Base-by-base conservation (phyloP, 2,113 vertebrate species). In the Astatotilapia flaviijosephi region DNA sequence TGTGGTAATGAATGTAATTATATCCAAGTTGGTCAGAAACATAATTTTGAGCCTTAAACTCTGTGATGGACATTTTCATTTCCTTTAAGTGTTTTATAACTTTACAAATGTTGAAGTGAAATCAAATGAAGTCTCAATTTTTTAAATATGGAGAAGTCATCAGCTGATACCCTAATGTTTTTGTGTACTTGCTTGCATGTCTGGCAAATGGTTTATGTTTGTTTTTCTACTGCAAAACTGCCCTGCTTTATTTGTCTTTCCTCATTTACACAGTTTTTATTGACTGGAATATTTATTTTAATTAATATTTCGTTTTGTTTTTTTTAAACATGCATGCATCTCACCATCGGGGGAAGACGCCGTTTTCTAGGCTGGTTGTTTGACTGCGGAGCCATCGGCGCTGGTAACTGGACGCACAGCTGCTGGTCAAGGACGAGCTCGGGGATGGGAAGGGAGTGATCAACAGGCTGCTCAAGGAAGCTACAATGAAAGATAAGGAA, bases 381-480 rank as follows among this genome's bases (percentile, higher is more conserved):
- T 99, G 98, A 91, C 98, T 99, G 88, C 99, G 98, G 28, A 98
- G 97, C 98, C 98, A 99, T 53, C 99, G 98, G 47, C 99, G 95
- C 94, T 99, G 98, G 96, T 99, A 99, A 90, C 99, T 99, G 95
- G 98, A 99, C 3, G 98, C 99, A 96, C 98, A 99, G 95, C 98
- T 99, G 95, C 98, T 98, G 89, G 97, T 99, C 73, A 99, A 95
- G 3, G 99, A 99, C 23, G 98, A 99, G 92, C 98, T 97, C 33
- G 99, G 99, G 0, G 99, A 99, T 0, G 98, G 98, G 91, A 99
- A 99, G 0, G 99, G 98, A 47, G 99, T 99, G 95, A 99, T 98
- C 86, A 99, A 95, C 94, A 99, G 97, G 83, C 98, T 99, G 96
- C 98, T 99, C 5, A 99, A 96, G 91, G 99, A 99, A 5, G 98